Evolutionary conservation across 2,797 vertebrate genomes (phyloP).

Genomic region (Lepilemur ruficaudatus): DNA sequence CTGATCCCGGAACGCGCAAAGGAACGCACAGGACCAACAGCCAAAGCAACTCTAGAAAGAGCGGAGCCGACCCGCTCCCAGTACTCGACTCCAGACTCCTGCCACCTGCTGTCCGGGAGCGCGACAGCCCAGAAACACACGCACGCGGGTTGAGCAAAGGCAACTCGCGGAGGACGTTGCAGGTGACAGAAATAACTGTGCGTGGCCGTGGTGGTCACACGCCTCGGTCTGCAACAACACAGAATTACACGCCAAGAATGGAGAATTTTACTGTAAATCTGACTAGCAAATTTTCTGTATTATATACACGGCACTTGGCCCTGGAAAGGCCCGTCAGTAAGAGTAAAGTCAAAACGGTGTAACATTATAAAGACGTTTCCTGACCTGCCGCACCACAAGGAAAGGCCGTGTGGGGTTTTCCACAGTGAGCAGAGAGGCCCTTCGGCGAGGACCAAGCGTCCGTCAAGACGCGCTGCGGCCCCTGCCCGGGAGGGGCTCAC

Average conservation of each 20-base stretch:
- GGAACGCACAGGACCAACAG: not conserved
- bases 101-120: accelerated
- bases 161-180: accelerated
- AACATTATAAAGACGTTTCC: accelerated
- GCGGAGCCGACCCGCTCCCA: no score
- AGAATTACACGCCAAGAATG: not conserved
- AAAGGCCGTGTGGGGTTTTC: not conserved
- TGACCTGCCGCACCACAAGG: not conserved
- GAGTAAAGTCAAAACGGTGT: accelerated
- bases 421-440: not conserved
- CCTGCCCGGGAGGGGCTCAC: slow-evolving; percentile 77
- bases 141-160: accelerated
- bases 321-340: not conserved
- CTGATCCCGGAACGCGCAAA: not conserved
- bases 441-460: accelerated
- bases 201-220: not conserved
- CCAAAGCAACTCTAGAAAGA: not conserved
- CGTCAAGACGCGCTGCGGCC: not conserved
- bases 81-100: no score
- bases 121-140: not conserved
- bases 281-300: not conserved
- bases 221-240: not conserved
- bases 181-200: no score
- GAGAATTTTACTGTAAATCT: no score
- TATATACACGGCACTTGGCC: accelerated